Base-by-base conservation (phyloP, 2,888 invertebrate species). In the Lymantria monacha region DNA sequence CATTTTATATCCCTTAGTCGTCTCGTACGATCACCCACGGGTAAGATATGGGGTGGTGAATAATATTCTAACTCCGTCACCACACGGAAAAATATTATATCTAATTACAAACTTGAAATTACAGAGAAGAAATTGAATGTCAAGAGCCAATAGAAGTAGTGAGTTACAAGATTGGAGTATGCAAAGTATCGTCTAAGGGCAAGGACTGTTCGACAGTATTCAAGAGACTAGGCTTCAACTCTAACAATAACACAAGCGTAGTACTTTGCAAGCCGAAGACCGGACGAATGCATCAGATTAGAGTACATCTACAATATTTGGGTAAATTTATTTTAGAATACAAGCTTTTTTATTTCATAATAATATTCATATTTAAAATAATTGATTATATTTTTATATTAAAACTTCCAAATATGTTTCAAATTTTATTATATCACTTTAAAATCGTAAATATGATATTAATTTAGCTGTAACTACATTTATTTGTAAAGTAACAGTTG, bases 251-350 rank as follows among this genome's bases (percentile, higher is more conserved):
- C 75, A 96, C 97, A 0, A 99, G 99, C 76, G 96, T 99, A 30
- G 98, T 99, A 9, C 93, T 96, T 36, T 99, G 98, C 91, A 95
- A 95, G 76, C 99, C 99, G 0, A 95, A 96, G 76, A 99, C 99
- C 0, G 99, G 99, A 1, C 93, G 99, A 59, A 99, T 99, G 95
- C 99, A 99, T 85, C 99, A 99, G 91, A 99, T 99, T 69, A 93
- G 99, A 61, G 98, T 99, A 31, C 99, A 99, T 87, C 93, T 99
- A 59, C 99, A 99, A 88, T 99, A 96, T 86, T 93, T 99, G 74
- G 99, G 98, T 97, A 80, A 85, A 87, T 61, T 42, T 30, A 7
- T 7, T 30, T n/a, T n/a, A n/a, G n/a, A n/a, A n/a, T n/a, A n/a
- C n/a, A n/a, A n/a, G n/a, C 0, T 9, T 22, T 7, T 7, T 9